Conservation (phyloP, 2,113 vertebrate genomes). For the Hypanus sabinus region DNA sequence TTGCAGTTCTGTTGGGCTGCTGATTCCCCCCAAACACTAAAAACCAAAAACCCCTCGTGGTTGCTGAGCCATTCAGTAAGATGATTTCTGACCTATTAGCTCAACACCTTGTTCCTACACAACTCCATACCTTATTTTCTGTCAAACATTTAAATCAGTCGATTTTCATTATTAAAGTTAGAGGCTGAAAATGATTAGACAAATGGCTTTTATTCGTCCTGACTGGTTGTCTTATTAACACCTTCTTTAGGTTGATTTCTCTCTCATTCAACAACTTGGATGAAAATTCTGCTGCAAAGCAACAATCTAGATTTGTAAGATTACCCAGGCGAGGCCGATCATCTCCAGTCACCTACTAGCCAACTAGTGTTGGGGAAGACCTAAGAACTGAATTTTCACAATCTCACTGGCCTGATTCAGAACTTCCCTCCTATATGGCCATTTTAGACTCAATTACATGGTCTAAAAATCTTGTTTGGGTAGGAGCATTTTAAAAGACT, state of each 20-base stretch:
- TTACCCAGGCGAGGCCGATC: not conserved
- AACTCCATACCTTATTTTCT: too few species aligned
- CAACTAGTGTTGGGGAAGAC: not conserved
- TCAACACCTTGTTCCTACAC: too few species aligned
- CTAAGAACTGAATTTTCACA: not conserved
- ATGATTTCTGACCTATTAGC: too few species aligned
- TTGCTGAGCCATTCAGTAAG: too few species aligned
- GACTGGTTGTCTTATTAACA: not conserved
- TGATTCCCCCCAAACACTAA: not conserved
- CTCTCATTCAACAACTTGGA: not conserved
- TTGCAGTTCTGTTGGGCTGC: not conserved
- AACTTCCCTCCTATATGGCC: not conserved
- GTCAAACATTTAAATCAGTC: too few species aligned
- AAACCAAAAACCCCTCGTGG: too few species aligned
- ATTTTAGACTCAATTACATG: not conserved
- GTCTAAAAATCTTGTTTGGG: not conserved
- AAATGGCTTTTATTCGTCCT: not conserved
- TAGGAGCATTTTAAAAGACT: too few species aligned
- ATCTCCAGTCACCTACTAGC: not conserved
- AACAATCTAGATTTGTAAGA: not conserved
- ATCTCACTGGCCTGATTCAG: not conserved
- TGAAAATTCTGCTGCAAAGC: not conserved
- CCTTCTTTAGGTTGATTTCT: not conserved
- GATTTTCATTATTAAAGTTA: not conserved
- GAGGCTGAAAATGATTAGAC: not conserved